Evolutionary conservation across 2,888 invertebrate species (phyloP), one percentile per base, ranked within the genome.

Genomic region (Rugalucina vietnamica): DNA sequence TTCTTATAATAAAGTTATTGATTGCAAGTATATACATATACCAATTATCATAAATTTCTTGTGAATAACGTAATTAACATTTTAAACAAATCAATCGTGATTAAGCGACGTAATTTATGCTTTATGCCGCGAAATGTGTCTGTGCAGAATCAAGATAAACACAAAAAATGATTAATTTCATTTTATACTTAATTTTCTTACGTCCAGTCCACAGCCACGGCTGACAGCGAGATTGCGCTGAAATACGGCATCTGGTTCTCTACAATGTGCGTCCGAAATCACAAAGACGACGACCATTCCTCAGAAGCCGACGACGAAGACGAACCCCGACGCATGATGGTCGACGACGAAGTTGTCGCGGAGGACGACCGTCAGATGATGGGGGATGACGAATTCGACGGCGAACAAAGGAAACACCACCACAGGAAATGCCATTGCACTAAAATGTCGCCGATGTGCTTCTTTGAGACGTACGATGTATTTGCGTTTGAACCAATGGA

Each of bases 201-300:
- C 43, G 8, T 43, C 18, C 43, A 43, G 43, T 8, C 43, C 8
- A 12, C 43, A 8, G 43, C 43, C 8, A 8, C 43, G 8, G 18
- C n/a, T 14, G 54, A 21, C n/a, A 14, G 54, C 54, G 21, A 24
- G 18, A 27, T 57, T 57, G 24, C 57, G 12, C 49, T 81, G 24
- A 60, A 54, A 32, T 85, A 71, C 36, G 85, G 85, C 49, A 57
- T 85, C 1, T 85, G 81, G 81, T 69, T 76, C 34, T 79, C 85
- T 34, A 76, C 71, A 8, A 5, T 85, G 49, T 85, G 85, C 37
- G 24, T 50, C 1, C 32, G 34, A n/a, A 3, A 43, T 8, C 36
- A 70, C 49, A 32, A 34, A 14, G 37, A 54, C 24, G 77, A 77
- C 1, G 69, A 69, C 32, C 49, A 70, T 27, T 8, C 1, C 4